phyloP scores from a whole-genome alignment of 2,797 vertebrate genomes.

The Tachyglossus aculeatus region DNA sequence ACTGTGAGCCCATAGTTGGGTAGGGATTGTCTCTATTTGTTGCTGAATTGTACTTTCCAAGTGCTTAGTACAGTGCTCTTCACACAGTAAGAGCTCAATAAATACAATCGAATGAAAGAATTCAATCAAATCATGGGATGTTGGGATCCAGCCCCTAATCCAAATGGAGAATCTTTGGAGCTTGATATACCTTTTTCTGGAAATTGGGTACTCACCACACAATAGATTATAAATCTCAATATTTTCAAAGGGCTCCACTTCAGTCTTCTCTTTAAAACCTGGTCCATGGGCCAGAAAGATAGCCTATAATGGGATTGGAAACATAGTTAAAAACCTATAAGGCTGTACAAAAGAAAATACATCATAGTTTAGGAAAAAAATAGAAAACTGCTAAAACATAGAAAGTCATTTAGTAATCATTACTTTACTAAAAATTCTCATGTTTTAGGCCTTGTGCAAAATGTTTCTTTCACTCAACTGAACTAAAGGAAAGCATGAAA shows the following conservation, averaged over 20 bases:
- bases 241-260: slow-evolving; percentile 91
- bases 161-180: background rate
- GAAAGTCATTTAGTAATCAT: no score
- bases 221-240: slow-evolving; percentile 97
- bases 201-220: slow-evolving; percentile 85
- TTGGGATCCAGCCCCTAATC: background rate
- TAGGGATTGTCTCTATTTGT: no score
- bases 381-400: no score
- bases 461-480: no score
- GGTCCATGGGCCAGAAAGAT: slow-evolving; percentile 92
- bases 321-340: background rate
- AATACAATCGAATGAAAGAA: no score
- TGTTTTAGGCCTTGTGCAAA: background rate
- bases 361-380: background rate
- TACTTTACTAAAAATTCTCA: background rate
- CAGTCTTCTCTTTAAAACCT: slow-evolving; percentile 79
- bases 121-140: no score
- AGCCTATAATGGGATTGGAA: slow-evolving; percentile 72
- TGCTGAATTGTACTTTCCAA: no score
- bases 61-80: no score
- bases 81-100: no score
- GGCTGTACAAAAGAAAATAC: background rate
- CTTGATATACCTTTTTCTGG: background rate
- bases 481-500: background rate
- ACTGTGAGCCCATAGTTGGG: no score